Percentiles rank a stretch among this genome's conserved stretches.
Conservation (phyloP, 2,113 vertebrate genomes). For the Gavia stellata region DNA sequence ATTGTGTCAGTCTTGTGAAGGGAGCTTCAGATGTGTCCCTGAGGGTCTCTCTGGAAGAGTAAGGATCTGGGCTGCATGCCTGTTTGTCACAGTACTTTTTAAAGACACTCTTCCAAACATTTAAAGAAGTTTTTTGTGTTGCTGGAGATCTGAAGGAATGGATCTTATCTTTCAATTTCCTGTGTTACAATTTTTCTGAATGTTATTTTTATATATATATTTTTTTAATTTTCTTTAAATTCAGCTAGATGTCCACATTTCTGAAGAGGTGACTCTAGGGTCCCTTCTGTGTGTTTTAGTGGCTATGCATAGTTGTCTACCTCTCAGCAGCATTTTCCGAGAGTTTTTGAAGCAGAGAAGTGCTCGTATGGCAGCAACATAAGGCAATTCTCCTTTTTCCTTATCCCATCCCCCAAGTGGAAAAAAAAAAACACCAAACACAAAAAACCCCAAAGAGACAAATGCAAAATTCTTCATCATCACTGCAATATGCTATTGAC, state of each 20-base stretch:
- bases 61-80: background rate
- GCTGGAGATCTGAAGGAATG: background rate
- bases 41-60: background rate
- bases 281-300: background rate
- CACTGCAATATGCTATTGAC: background rate
- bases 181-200: background rate
- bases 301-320: background rate
- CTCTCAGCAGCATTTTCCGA: background rate
- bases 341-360: background rate
- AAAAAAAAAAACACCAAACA: background rate
- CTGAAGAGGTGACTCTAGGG: background rate
- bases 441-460: background rate
- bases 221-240: background rate
- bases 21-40: background rate
- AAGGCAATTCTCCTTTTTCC: background rate
- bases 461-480: background rate
- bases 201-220: background rate
- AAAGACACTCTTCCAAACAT: background rate
- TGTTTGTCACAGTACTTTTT: background rate
- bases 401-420: background rate
- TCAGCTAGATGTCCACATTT: background rate
- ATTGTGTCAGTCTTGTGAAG: background rate
- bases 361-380: background rate
- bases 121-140: background rate
- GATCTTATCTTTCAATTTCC: background rate